These are phyloP conservation scores for Menidia menidia DNA, from an alignment of 2,797 vertebrate species.

Conservation along the genomic window DNA sequence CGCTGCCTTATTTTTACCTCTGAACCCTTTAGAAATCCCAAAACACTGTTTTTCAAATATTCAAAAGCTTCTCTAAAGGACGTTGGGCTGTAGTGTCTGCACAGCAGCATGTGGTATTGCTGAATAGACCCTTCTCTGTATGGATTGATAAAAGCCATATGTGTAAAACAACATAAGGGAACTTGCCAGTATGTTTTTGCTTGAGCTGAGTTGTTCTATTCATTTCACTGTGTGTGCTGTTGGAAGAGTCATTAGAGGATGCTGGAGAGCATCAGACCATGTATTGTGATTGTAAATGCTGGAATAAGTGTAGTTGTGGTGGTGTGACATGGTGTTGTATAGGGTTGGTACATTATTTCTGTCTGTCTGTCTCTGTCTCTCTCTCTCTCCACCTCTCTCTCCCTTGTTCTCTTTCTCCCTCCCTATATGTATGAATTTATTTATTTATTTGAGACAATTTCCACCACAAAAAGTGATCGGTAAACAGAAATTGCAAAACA, in stretches of 20 bases:
- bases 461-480: too few relatives aligned
- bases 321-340: conserved; percentile 27
- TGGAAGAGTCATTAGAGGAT: conserved; percentile 5
- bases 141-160: conserved; percentile 36
- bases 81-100: conserved; percentile 35
- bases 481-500: too few relatives aligned
- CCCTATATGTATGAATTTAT: too few relatives aligned
- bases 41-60: conserved; percentile 40
- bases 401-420: too few relatives aligned
- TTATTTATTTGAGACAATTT: too few relatives aligned
- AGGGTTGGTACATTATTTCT: background rate
- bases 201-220: conserved; percentile 42
- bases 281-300: conserved; percentile 40
- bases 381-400: too few relatives aligned
- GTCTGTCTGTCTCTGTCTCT: too few relatives aligned
- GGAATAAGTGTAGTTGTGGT: conserved; percentile 47
- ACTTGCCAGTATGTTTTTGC: conserved; percentile 60
- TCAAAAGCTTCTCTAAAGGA: conserved; percentile 40
- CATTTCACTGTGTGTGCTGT: conserved; percentile 7
- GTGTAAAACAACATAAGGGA: conserved; percentile 50
- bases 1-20: conserved; percentile 49
- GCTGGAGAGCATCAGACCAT: conserved; percentile 32
- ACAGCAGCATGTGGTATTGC: conserved; percentile 28
- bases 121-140: conserved; percentile 64
- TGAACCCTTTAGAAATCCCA: conserved; percentile 36